These are phyloP conservation scores for Meandrina meandrites DNA, from an alignment of 92 coral and sea anemone species.

Conservation along the genomic window DNA sequence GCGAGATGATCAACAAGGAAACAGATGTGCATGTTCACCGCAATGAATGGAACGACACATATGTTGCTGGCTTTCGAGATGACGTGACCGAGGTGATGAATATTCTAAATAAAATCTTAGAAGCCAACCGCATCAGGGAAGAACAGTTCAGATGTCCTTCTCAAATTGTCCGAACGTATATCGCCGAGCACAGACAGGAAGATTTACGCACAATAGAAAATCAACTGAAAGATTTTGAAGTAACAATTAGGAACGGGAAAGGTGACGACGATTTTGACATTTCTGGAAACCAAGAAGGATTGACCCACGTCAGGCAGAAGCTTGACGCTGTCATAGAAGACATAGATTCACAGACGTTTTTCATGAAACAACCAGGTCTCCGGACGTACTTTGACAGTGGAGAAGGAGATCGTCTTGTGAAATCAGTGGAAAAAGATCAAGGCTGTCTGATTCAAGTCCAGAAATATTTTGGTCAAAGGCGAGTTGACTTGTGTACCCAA, in stretches of 20 bases:
- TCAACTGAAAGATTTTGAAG: slow-evolving; percentile 46
- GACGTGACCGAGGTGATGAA: slow-evolving; percentile 53
- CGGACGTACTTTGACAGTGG: slow-evolving; percentile 53
- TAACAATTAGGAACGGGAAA: slow-evolving; percentile 49
- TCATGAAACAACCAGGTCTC: slow-evolving; percentile 71
- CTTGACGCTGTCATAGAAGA: slow-evolving; percentile 26
- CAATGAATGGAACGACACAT: slow-evolving; percentile 50
- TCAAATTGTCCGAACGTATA: slow-evolving; percentile 54
- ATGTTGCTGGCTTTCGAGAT: slow-evolving; percentile 58
- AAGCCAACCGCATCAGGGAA: slow-evolving; percentile 49
- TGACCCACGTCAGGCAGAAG: slow-evolving; percentile 5
- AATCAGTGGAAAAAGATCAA: slow-evolving; percentile 64
- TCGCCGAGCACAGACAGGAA: slow-evolving; percentile 55
- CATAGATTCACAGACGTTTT: slow-evolving; percentile 7
- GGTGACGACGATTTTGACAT: slow-evolving; percentile 48
- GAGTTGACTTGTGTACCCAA: slow-evolving; percentile 18
- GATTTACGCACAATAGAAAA: slow-evolving; percentile 54
- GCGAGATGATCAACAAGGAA: slow-evolving; percentile 23
- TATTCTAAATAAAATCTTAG: slow-evolving; percentile 46
- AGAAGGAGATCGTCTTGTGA: slow-evolving; percentile 61
- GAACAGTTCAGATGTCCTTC: slow-evolving; percentile 46
- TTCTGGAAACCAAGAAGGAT: slow-evolving; percentile 74
- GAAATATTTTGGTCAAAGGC: slow-evolving; percentile 16
- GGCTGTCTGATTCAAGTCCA: slow-evolving; percentile 58
- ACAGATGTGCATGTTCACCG: slow-evolving; percentile 34